Conservation (phyloP, 2,113 vertebrate species). For the Odobenus rosmarus region DNA sequence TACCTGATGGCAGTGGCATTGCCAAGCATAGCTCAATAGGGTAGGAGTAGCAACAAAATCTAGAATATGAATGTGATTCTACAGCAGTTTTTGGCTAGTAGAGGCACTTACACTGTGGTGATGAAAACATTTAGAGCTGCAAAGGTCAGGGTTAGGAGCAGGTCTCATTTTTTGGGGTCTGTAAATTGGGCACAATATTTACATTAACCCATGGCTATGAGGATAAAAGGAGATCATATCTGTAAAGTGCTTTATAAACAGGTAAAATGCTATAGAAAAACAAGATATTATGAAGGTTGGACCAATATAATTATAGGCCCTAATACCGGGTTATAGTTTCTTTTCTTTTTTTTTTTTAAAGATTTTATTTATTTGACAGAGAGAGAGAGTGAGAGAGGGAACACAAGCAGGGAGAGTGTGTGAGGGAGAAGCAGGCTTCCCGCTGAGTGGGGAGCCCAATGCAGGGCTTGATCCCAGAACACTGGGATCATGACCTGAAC, state of each 20-base stretch:
- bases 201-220: background rate
- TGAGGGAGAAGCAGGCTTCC: no score
- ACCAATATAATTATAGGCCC: background rate
- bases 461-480: no score
- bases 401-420: no score
- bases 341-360: background rate
- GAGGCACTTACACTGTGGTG: background rate
- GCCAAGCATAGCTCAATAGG: background rate
- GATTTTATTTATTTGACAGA: no score
- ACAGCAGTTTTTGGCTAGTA: background rate
- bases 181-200: background rate
- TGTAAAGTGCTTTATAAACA: background rate
- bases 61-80: background rate
- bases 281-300: background rate
- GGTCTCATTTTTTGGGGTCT: background rate
- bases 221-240: background rate
- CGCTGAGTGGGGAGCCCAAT: no score
- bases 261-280: conserved; percentile 7
- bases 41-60: background rate
- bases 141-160: background rate
- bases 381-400: no score
- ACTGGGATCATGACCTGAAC: no score
- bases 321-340: background rate
- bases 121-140: background rate
- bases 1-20: background rate